phyloP scores from a whole-genome alignment of 2,888 invertebrate species.

The Apotomis turbidana region DNA sequence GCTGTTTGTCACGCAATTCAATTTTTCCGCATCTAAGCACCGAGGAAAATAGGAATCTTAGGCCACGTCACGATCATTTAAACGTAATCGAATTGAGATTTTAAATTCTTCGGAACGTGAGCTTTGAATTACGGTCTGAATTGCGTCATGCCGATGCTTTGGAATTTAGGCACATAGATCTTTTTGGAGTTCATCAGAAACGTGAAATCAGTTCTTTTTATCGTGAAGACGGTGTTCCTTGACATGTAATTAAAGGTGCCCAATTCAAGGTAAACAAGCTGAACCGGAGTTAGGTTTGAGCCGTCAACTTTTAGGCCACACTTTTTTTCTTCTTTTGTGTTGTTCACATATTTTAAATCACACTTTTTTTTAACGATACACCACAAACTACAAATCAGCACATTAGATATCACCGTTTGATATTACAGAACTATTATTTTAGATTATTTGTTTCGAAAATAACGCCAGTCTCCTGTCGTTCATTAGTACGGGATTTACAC shows the following conservation, averaged over 20 bases:
- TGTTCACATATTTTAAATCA: too few relatives aligned
- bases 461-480: too few relatives aligned
- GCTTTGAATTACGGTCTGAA: neutral
- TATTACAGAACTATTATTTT: too few relatives aligned
- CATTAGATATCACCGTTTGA: too few relatives aligned
- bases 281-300: neutral
- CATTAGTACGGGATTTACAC: too few relatives aligned
- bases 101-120: constrained; percentile 15
- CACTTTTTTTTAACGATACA: too few relatives aligned
- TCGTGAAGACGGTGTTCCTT: neutral
- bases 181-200: neutral
- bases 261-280: neutral
- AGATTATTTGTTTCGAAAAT: too few relatives aligned
- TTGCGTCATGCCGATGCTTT: constrained; percentile 5
- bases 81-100: constrained; percentile 1
- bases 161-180: neutral
- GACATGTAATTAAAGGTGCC: neutral
- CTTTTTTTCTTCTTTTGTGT: too few relatives aligned
- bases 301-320: too few relatives aligned
- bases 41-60: constrained; percentile 36
- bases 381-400: too few relatives aligned
- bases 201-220: constrained; percentile 1
- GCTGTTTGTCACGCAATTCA: constrained; percentile 58
- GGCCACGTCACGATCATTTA: constrained; percentile 30
- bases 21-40: constrained; percentile 37